These are phyloP conservation scores for Strigamia crassipes DNA, from an alignment of 2,888 invertebrate species.

Conservation along the genomic window DNA sequence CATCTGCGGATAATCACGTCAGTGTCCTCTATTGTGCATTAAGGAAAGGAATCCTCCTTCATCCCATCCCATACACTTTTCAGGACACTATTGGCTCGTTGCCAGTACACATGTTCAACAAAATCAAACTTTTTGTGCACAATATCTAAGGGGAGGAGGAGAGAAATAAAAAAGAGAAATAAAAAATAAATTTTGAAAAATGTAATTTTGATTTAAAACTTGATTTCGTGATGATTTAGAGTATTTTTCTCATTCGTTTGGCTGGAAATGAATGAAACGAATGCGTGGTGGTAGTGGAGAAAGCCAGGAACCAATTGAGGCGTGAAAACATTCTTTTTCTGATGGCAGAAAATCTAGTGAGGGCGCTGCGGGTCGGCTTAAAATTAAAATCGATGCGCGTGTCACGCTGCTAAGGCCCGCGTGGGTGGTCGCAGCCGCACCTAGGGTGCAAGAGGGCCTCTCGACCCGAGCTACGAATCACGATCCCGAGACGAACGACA, in stretches of 20 bases:
- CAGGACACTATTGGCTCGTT: neutral
- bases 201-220: no score
- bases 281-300: neutral
- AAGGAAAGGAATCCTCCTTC: constrained; percentile 8
- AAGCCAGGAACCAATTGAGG: neutral
- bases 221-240: neutral
- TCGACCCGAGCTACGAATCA: constrained; percentile 1
- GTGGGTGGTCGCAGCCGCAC: neutral
- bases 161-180: no score
- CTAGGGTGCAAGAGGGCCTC: neutral
- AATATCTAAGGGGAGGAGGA: no score
- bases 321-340: constrained; percentile 2
- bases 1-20: constrained; percentile 40
- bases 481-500: neutral
- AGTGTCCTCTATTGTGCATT: constrained; percentile 39
- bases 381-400: constrained; percentile 7
- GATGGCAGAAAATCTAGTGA: neutral
- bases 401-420: neutral
- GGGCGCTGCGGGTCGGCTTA: neutral
- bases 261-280: neutral
- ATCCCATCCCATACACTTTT: neutral
- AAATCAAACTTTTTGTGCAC: neutral
- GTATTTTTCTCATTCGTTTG: neutral
- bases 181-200: no score
- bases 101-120: neutral